phyloP scores from a whole-genome alignment of 2,797 vertebrate genomes.

The Eleutherodactylus coqui region DNA sequence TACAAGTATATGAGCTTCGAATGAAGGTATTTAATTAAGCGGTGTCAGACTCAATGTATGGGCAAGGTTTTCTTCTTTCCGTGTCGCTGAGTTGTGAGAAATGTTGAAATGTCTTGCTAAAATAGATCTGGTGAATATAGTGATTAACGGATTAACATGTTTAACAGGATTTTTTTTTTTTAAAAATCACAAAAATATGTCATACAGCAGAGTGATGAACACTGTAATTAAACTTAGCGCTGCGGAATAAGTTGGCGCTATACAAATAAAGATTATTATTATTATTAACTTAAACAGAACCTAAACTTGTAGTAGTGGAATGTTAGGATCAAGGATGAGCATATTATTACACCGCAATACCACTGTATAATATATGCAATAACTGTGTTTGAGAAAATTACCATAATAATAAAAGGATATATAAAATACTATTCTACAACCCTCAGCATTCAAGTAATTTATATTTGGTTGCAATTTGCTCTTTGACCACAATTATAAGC shows the following conservation, averaged over 20 bases:
- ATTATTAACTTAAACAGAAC: not conserved
- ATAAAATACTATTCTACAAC: not conserved
- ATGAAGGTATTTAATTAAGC: not conserved
- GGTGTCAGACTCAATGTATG: not conserved
- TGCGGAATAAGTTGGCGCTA: no score
- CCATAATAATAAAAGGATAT: no score
- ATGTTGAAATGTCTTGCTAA: not conserved
- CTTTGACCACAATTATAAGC: not conserved
- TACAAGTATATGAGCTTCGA: not conserved
- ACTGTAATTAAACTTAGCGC: not conserved
- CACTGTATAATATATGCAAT: not conserved
- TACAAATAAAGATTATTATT: no score
- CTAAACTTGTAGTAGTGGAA: not conserved
- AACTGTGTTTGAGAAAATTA: not conserved
- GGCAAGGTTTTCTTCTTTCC: not conserved
- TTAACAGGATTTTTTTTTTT: not conserved
- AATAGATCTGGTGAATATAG: conserved; percentile 1
- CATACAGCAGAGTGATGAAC: not conserved
- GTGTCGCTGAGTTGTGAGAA: not conserved
- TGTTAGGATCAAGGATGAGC: not conserved
- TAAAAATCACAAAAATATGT: not conserved
- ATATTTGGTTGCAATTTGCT: not conserved
- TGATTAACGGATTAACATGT: conserved; percentile 40
- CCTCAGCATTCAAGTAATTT: not conserved
- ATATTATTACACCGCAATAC: not conserved